phyloP scores from a whole-genome alignment of 2,888 invertebrate species.

The Tubulanus polymorphus region DNA sequence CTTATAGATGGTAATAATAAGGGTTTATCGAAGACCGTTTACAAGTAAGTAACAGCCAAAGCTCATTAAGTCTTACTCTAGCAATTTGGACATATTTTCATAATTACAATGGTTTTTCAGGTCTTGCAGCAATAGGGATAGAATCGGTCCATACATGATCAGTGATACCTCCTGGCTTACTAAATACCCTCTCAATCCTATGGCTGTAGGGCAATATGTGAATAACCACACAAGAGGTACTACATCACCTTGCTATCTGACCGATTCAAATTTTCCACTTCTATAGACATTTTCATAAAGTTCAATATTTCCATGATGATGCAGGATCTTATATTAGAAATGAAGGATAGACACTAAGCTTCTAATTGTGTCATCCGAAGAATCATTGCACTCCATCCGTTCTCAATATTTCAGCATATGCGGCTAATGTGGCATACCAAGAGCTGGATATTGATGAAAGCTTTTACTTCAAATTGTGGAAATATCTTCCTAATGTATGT shows the following conservation, averaged over 20 bases:
- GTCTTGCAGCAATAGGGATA: slow-evolving; percentile 53
- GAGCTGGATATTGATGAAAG: slow-evolving; percentile 50
- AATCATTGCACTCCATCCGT: too few relatives aligned
- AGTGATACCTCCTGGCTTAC: slow-evolving; percentile 54
- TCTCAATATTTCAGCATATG: slow-evolving; percentile 29
- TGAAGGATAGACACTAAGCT: too few relatives aligned
- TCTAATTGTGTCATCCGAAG: too few relatives aligned
- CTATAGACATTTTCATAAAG: background rate
- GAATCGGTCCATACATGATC: slow-evolving; percentile 39
- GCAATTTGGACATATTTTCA: background rate
- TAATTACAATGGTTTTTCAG: slow-evolving; percentile 25
- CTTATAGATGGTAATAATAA: slow-evolving; percentile 57
- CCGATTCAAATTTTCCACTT: too few relatives aligned
- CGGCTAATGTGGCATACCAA: slow-evolving; percentile 57
- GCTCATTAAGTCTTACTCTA: too few relatives aligned
- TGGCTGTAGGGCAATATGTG: slow-evolving; percentile 57
- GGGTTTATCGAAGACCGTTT: slow-evolving; percentile 54
- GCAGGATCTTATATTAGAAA: too few relatives aligned
- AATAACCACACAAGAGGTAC: slow-evolving; percentile 55
- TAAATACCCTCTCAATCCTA: slow-evolving; percentile 48
- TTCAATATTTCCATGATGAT: background rate
- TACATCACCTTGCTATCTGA: background rate
- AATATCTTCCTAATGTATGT: slow-evolving; percentile 55
- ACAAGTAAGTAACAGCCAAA: slow-evolving; percentile 48
- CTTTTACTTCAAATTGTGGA: slow-evolving; percentile 43